Conservation (phyloP, 2,888 invertebrate species). For the Germaria angustata region DNA sequence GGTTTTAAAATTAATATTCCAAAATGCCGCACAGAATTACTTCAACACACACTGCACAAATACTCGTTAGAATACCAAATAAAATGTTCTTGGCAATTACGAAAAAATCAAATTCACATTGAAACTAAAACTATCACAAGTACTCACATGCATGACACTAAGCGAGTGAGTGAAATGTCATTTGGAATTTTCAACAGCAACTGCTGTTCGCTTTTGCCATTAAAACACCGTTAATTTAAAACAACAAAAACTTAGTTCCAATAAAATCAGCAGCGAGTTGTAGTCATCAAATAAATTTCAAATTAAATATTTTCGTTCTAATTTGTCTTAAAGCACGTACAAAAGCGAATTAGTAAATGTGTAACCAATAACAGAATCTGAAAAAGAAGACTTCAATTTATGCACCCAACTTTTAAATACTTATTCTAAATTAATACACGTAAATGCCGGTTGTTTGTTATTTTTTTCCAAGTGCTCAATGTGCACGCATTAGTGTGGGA, state of each 20-base stretch:
- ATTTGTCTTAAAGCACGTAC: slow-evolving; percentile 61
- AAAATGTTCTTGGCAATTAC: slow-evolving; percentile 56
- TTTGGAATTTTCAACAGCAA: slow-evolving; percentile 26
- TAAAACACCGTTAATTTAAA: slow-evolving; percentile 61
- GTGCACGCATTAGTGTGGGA: slow-evolving; percentile 19
- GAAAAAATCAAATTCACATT: slow-evolving; percentile 59
- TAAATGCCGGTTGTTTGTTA: neutral
- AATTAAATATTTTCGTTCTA: slow-evolving; percentile 58
- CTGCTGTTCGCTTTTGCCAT: slow-evolving; percentile 35
- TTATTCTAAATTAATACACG: slow-evolving; percentile 29
- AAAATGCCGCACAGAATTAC: slow-evolving; percentile 29
- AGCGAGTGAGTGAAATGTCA: slow-evolving; percentile 9
- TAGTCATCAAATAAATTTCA: slow-evolving; percentile 52
- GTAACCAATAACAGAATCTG: slow-evolving; percentile 51
- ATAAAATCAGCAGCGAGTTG: slow-evolving; percentile 45
- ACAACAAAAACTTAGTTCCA: slow-evolving; percentile 32
- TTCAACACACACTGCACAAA: slow-evolving; percentile 10
- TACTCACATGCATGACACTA: neutral
- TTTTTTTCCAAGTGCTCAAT: neutral
- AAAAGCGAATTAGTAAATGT: slow-evolving; percentile 34
- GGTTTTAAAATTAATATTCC: slow-evolving; percentile 39
- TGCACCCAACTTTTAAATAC: slow-evolving; percentile 16
- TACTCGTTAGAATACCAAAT: slow-evolving; percentile 51
- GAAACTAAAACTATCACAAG: slow-evolving; percentile 30
- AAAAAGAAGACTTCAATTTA: slow-evolving; percentile 19